Conservation (phyloP, 2,113 vertebrate species). For the Zosterops lateralis region DNA sequence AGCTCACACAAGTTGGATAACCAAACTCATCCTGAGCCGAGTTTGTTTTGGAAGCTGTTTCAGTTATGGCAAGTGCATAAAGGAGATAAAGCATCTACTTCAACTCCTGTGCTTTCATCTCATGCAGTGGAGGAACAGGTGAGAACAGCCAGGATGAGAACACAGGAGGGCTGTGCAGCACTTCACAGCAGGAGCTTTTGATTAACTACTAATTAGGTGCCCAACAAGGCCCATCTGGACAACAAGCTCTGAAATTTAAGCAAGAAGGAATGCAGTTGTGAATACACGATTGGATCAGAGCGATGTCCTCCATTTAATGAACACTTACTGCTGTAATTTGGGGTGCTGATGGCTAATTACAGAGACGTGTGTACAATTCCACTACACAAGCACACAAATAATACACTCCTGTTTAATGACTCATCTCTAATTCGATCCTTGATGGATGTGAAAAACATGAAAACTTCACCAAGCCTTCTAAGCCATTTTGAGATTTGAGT, state of each 20-base stretch:
- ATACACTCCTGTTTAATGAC: not conserved
- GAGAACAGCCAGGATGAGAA: not conserved
- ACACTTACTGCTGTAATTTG: not conserved
- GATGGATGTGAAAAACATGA: not conserved
- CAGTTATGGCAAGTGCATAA: not conserved
- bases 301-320: not conserved
- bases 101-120: not conserved
- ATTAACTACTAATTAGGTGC: conserved; percentile 40
- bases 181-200: conserved; percentile 41
- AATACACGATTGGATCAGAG: not conserved
- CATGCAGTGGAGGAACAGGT: rapidly evolving
- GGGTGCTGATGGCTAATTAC: not conserved
- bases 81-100: not conserved
- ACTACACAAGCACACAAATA: not conserved
- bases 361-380: not conserved
- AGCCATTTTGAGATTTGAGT: not conserved
- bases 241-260: conserved; percentile 19
- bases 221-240: conserved; percentile 37
- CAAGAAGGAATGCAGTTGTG: not conserved
- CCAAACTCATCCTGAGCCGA: not conserved
- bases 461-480: not conserved
- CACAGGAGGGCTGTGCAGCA: conserved; percentile 11
- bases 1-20: not conserved
- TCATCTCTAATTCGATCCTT: not conserved
- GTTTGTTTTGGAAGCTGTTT: not conserved